Evolutionary conservation across 1,140 invertebrate species (phyloP), one percentile per base, ranked within the genome.

Genomic region (Forficula auricularia): DNA sequence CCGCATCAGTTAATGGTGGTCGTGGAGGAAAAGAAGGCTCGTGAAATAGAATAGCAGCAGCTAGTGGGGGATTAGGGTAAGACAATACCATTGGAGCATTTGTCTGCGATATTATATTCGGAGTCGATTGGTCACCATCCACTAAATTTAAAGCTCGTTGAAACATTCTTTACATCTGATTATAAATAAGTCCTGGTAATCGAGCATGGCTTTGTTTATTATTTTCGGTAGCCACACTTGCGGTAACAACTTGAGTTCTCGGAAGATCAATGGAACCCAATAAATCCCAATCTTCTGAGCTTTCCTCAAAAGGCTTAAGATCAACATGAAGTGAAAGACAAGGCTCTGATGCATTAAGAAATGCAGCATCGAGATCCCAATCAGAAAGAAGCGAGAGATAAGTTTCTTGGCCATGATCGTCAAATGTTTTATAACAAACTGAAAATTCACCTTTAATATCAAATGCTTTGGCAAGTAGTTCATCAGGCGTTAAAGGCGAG

Each of bases 281-380:
- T 40, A 58, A 54, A 47, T 65, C 75, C 70, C 76, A 81, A 51
- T 77, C 75, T 52, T 83, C 79, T 1, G 67, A 67, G 3, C 77
- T 75, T 57, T 87, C 81, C 19, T 83, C 80, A 62, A 86, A 85
- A 0, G 82, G 79, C 56, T 86, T 89, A 42, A 88, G 68, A 54
- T 92, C 88, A 13, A 94, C 82, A 63, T 81, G 79, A 16, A 94
- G 62, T 55, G 79, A 79, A 3, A 92, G 72, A 64, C 80, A 89
- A 32, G 88, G 87, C 52, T 91, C 84, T 13, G 78, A 79, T 32
- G 78, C 76, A 53, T 78, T 76, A 43, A 92, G 71, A 65, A 96
- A 92, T 45, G 92, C 91, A 42, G 90, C 88, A 69, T 95, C 90
- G 59, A 97, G 71, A 64, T 96, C 90, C 88, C 88, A 96, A 56